These are phyloP conservation scores for Eueremaeus valkanovi DNA, from an alignment of 2,888 invertebrate genomes.

Conservation along the genomic window DNA sequence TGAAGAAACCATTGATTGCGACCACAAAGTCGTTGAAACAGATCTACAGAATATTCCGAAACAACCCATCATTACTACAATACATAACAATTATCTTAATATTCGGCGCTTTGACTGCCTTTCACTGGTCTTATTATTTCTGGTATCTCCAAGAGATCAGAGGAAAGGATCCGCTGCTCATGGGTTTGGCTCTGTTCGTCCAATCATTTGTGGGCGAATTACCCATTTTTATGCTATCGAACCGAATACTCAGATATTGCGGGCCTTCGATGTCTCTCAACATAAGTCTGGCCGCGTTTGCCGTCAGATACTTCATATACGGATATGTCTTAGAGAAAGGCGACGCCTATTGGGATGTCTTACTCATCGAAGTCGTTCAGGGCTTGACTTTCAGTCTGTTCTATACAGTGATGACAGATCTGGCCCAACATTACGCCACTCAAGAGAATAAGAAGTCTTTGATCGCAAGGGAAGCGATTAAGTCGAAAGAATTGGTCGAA, in stretches of 20 bases:
- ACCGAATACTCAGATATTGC: conserved; percentile 68
- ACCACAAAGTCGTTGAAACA: neutral
- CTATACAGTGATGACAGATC: conserved; percentile 57
- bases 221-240: conserved; percentile 53
- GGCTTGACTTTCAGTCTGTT: conserved; percentile 84
- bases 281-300: conserved; percentile 72
- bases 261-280: conserved; percentile 80
- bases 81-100: conserved; percentile 42
- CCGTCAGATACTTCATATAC: conserved; percentile 74
- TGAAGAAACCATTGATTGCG: neutral
- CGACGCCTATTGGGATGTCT: conserved; percentile 63
- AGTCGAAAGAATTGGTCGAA: neutral
- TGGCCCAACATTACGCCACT: conserved; percentile 39
- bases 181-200: conserved; percentile 46
- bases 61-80: conserved; percentile 39
- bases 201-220: conserved; percentile 47
- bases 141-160: conserved; percentile 43
- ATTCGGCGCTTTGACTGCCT: conserved; percentile 46
- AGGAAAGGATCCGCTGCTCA: conserved; percentile 42
- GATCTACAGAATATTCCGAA: conserved; percentile 6
- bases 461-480: too few species aligned
- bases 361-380: conserved; percentile 79
- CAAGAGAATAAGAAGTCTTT: neutral
- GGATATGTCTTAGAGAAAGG: conserved; percentile 61
- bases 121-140: conserved; percentile 47